A percentile compares a stretch with the other conserved stretches of the same genome.
These are phyloP conservation scores for Lynx canadensis DNA, from an alignment of 2,113 vertebrate genomes.

Conservation along the genomic window DNA sequence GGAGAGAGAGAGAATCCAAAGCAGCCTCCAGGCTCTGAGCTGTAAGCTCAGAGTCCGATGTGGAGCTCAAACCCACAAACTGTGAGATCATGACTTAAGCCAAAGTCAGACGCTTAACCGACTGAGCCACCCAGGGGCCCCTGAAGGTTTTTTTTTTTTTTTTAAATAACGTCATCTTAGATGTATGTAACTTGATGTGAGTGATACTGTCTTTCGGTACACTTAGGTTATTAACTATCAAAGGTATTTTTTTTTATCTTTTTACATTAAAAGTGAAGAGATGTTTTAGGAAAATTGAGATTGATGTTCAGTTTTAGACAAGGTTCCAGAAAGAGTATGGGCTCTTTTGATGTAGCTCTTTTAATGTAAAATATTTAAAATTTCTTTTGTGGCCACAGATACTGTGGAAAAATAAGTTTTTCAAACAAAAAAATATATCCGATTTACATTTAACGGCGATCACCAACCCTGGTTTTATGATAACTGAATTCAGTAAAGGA, in stretches of 20 bases:
- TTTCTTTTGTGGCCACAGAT: slow-evolving; percentile 21
- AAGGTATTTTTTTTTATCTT: neutral
- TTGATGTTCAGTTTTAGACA: neutral
- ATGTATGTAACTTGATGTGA: neutral
- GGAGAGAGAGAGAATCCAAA: no score
- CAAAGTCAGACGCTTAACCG: no score
- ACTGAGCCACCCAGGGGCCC: no score
- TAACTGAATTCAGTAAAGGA: neutral
- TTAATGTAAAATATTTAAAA: neutral
- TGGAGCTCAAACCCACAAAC: no score
- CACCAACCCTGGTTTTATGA: neutral
- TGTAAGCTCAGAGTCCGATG: no score
- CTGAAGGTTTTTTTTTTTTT: neutral
- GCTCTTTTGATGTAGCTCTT: neutral
- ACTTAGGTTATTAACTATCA: neutral
- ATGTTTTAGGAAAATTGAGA: neutral
- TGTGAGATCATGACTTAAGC: no score
- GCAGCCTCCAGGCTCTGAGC: no score
- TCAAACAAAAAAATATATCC: neutral
- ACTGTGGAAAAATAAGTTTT: neutral
- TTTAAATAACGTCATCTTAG: neutral
- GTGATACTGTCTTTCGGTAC: neutral
- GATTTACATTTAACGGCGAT: neutral
- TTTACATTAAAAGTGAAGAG: slow-evolving; percentile 1
- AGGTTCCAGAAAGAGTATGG: neutral